Conservation (phyloP, 2,888 invertebrate species). For the Vesta saturnalis region DNA sequence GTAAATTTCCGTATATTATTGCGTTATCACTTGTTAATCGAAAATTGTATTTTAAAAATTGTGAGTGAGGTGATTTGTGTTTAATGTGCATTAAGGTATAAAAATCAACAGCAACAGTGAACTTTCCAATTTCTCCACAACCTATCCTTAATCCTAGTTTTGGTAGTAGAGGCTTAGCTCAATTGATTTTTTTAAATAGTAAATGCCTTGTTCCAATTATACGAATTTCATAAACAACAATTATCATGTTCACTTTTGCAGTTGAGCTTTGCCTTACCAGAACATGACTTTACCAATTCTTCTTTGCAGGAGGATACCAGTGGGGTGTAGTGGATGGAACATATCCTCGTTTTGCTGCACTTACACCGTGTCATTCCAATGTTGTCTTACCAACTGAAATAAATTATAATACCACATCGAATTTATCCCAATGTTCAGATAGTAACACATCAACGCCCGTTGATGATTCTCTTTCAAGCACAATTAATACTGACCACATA, state of each 20-base stretch:
- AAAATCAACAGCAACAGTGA: constrained; percentile 59
- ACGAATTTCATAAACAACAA: constrained; percentile 18
- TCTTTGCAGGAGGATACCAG: constrained; percentile 77
- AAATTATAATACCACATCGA: constrained; percentile 49
- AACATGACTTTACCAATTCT: constrained; percentile 46
- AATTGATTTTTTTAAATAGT: constrained; percentile 45
- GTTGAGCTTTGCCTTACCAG: constrained; percentile 60
- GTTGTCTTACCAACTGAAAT: constrained; percentile 60
- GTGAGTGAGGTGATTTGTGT: constrained; percentile 11
- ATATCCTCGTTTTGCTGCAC: constrained; percentile 73
- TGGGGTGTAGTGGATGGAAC: constrained; percentile 87
- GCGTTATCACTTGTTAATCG: neutral
- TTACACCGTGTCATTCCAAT: constrained; percentile 68
- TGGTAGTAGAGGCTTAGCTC: constrained; percentile 58
- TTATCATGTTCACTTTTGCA: constrained; percentile 57
- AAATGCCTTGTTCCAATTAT: constrained; percentile 24
- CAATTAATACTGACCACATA: constrained; percentile 35
- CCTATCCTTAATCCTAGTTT: constrained; percentile 38
- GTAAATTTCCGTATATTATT: neutral
- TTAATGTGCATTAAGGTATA: constrained; percentile 31
- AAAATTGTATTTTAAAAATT: too few relatives aligned
- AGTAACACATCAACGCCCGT: constrained; percentile 7
- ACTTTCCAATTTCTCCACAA: constrained; percentile 43
- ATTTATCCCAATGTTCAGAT: constrained; percentile 45
- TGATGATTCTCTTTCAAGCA: constrained; percentile 16